phyloP scores from a whole-genome alignment of 1,140 invertebrate species.

The Drosophila watanabei region DNA sequence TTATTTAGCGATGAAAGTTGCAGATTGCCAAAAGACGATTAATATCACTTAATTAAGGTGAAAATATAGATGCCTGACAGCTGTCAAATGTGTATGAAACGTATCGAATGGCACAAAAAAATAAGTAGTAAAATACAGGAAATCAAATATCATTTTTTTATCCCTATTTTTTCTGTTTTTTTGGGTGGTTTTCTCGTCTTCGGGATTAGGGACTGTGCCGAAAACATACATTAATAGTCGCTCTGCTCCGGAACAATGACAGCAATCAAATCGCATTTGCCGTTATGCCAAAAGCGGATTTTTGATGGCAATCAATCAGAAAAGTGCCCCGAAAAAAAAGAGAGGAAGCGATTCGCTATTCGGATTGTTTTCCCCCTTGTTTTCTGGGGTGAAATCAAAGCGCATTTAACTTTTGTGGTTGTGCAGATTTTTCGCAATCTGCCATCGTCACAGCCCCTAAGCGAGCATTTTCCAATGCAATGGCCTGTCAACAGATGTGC shows the following conservation, averaged over 20 bases:
- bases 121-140: conserved; percentile 44
- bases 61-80: conserved; percentile 77
- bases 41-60: conserved; percentile 85
- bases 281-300: conserved; percentile 78
- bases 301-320: conserved; percentile 80
- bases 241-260: conserved; percentile 50
- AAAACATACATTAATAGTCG: conserved; percentile 80
- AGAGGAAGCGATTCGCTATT: conserved; percentile 26
- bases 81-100: conserved; percentile 67
- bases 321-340: conserved; percentile 56
- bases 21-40: conserved; percentile 65
- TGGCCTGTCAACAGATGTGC: conserved; percentile 29
- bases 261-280: conserved; percentile 80
- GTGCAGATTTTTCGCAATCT: conserved; percentile 35
- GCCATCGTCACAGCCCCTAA: conserved; percentile 49
- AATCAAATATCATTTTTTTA: conserved; percentile 60
- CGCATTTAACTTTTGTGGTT: conserved; percentile 81
- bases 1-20: conserved; percentile 37
- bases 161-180: conserved; percentile 49
- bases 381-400: conserved; percentile 73
- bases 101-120: conserved; percentile 67
- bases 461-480: conserved; percentile 24
- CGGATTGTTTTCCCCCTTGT: conserved; percentile 51
- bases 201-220: conserved; percentile 68
- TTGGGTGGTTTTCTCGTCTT: conserved; percentile 32